Conservation (phyloP, 2,113 vertebrate species). For the Hemichromis elongatus region DNA sequence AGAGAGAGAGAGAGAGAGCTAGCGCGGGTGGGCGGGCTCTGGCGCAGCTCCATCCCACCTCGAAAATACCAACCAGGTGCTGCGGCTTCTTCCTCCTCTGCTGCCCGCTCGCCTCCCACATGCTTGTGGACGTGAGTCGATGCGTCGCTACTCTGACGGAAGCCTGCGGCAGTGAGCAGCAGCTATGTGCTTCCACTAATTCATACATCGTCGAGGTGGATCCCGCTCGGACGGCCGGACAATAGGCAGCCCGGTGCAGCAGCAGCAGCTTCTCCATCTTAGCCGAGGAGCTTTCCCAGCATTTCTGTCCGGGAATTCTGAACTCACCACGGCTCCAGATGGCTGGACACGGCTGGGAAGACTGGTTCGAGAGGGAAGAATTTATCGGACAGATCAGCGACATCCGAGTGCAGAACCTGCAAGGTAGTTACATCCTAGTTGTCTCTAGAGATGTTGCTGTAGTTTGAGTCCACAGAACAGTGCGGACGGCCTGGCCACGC, state of each 20-base stretch:
- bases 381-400: constrained; percentile 94
- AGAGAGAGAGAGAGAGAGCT: neutral
- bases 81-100: constrained; percentile 14
- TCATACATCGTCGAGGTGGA: neutral
- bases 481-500: neutral
- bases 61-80: constrained; percentile 69
- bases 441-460: neutral
- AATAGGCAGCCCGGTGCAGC: constrained; percentile 2
- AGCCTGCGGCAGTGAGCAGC: neutral
- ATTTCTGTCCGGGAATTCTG: neutral
- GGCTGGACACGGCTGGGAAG: constrained; percentile 86
- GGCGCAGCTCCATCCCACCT: constrained; percentile 41
- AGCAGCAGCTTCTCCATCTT: neutral
- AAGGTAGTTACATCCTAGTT: constrained; percentile 74
- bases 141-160: neutral
- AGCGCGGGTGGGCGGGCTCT: constrained; percentile 38
- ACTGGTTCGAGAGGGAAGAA: constrained; percentile 93
- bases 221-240: constrained; percentile 14
- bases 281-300: neutral
- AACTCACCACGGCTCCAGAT: constrained; percentile 63
- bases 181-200: neutral
- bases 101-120: neutral
- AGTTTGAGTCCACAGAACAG: neutral
- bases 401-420: constrained; percentile 92
- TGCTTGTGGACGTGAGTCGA: neutral